Conservation (phyloP, 92 coral and sea anemone genomes). For the Diadumene lineata region DNA sequence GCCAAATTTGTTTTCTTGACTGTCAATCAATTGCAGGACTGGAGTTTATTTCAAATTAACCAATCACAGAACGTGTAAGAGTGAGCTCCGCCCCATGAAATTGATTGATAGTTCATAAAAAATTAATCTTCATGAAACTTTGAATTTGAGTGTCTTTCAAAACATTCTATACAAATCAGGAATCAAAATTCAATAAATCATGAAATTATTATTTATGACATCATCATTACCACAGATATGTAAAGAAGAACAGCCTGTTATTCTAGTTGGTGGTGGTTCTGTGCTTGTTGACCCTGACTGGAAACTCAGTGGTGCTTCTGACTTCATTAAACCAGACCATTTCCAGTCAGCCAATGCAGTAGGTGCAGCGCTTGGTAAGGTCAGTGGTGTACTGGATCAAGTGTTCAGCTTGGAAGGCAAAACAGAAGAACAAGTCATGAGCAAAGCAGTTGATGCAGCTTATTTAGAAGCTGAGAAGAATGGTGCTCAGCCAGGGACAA, state of each 20-base stretch:
- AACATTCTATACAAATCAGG: no score
- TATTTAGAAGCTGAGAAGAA: slow-evolving; percentile 58
- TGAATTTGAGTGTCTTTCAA: no score
- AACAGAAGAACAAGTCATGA: slow-evolving; percentile 58
- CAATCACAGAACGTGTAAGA: no score
- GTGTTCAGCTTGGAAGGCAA: slow-evolving; percentile 59
- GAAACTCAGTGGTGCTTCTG: slow-evolving; percentile 78
- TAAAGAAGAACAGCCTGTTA: slow-evolving; percentile 76
- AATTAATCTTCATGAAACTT: no score
- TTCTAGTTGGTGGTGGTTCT: slow-evolving; percentile 96
- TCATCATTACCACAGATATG: slow-evolving; percentile 45
- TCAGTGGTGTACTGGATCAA: slow-evolving; percentile 80
- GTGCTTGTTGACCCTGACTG: slow-evolving; percentile 59
- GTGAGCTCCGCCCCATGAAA: no score
- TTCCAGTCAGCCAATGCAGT: slow-evolving; percentile 94
- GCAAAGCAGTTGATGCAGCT: slow-evolving; percentile 42
- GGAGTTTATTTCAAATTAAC: no score
- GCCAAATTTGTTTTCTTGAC: no score
- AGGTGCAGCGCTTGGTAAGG: slow-evolving; percentile 93
- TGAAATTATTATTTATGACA: no score
- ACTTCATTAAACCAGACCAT: slow-evolving; percentile 62
- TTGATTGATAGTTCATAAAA: no score
- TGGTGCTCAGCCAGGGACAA: slow-evolving; percentile 66
- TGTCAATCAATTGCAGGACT: no score
- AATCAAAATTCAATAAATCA: no score